Evolutionary conservation across 2,888 invertebrate species (phyloP), one percentile per base, ranked within the genome.

Genomic region (Argyresthia goedartella): DNA sequence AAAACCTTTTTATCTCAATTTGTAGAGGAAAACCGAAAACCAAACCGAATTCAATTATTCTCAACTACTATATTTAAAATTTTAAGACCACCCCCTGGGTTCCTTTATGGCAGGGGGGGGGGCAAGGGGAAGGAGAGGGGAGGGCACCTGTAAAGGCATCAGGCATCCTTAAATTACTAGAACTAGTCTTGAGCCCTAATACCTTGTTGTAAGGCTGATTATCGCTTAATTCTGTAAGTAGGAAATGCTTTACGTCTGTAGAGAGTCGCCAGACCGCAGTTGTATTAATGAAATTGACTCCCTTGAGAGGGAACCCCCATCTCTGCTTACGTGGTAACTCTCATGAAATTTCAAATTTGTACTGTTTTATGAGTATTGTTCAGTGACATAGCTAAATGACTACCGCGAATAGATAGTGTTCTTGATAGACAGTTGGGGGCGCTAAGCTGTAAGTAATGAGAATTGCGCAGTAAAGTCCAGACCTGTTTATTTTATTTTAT

Each of bases 201-300:
- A 25, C 25, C 25, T 6, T 25, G 25, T 25, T 25, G 6, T 25
- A 25, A 25, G 25, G 25, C 25, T 4, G 2, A 25, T 25, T 2
- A 25, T 25, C 25, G 25, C 25, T 25, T 25, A 25, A 25, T 25
- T 25, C 25, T 25, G 25, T 25, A 41, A 41, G 41, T 4, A 41
- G 41, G 3, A 7, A 4, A 41, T 41, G 4, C 6, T 25, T 25
- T 25, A 25, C 25, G 25, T 6, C 25, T 25, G 25, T 25, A 25
- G 25, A 9, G 33, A 16, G 47, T 44, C 47, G 43, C 34, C 35
- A 43, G 59, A 62, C 64, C 62, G 77, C 79, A 77, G 67, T 79
- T 72, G 75, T 70, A 80, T 81, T 85, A 85, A 85, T 84, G 82
- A 84, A 84, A 84, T 84, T 76, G 80, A 74, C 74, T 76, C 84